phyloP scores from a whole-genome alignment of 2,888 invertebrate genomes.

The Sphaerophoria taeniata region DNA sequence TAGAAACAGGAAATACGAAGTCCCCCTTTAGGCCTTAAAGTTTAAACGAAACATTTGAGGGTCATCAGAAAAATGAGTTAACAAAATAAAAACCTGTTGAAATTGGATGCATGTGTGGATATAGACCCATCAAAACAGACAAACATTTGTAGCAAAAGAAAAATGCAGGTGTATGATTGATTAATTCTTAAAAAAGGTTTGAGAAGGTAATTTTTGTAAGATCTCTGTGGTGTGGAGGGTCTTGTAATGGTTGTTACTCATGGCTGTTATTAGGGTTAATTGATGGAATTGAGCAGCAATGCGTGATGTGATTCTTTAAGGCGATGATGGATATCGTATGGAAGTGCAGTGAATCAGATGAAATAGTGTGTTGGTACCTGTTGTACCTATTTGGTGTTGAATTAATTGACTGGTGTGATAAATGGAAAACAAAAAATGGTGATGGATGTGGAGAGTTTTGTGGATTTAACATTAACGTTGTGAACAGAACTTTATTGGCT shows the following conservation, averaged over 20 bases:
- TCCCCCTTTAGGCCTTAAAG: not conserved
- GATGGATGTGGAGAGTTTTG: no score
- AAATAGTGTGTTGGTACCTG: no score
- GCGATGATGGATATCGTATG: not conserved
- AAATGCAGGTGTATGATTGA: constrained; percentile 33
- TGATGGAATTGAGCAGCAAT: constrained; percentile 9
- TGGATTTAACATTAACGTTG: no score
- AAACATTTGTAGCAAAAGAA: not conserved
- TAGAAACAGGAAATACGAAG: constrained; percentile 24
- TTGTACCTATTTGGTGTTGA: no score
- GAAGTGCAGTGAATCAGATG: no score
- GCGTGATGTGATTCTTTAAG: not conserved
- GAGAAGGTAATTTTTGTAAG: not conserved
- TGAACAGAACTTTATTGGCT: no score
- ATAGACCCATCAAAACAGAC: not conserved
- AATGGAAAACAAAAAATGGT: no score
- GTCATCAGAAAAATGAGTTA: not conserved
- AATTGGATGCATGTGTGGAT: not conserved
- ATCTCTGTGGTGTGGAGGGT: not conserved
- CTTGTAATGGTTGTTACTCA: constrained; percentile 25
- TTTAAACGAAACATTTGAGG: not conserved
- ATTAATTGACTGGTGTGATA: no score
- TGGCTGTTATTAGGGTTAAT: constrained; percentile 21
- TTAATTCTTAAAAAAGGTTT: constrained; percentile 20
- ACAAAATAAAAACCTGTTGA: not conserved